phyloP scores from a whole-genome alignment of 2,888 invertebrate species.

The Orthosia incerta region DNA sequence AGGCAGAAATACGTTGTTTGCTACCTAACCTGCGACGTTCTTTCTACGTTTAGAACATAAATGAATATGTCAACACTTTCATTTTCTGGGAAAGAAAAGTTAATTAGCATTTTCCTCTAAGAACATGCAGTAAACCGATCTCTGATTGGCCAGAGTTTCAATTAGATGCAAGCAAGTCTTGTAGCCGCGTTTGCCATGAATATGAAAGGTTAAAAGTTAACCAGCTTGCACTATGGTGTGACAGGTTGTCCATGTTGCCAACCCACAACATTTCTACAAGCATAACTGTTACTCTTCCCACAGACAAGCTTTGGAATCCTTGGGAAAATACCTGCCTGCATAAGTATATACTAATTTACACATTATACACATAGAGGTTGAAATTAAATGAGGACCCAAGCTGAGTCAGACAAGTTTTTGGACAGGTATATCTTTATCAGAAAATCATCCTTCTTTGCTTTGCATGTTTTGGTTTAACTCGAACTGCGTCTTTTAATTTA shows the following conservation, averaged over 20 bases:
- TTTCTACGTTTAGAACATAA: neutral
- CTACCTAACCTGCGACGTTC: too few species aligned
- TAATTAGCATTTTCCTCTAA: slow-evolving; percentile 3
- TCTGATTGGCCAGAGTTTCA: slow-evolving; percentile 22
- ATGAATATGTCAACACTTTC: neutral
- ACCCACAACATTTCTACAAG: slow-evolving; percentile 38
- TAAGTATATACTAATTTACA: neutral
- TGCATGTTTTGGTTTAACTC: neutral
- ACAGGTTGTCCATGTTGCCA: slow-evolving; percentile 39
- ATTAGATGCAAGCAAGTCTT: slow-evolving; percentile 40
- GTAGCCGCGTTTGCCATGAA: slow-evolving; percentile 40
- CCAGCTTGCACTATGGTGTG: slow-evolving; percentile 32
- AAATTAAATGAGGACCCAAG: slow-evolving; percentile 10
- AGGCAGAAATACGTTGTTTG: too few species aligned
- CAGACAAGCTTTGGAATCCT: slow-evolving; percentile 10
- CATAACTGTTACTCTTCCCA: slow-evolving; percentile 22
- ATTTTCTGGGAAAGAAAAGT: slow-evolving; percentile 7
- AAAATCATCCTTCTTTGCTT: neutral
- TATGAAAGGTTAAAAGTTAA: slow-evolving; percentile 55
- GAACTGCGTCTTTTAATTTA: neutral
- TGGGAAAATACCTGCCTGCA: neutral
- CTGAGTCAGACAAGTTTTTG: neutral
- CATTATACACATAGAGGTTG: neutral
- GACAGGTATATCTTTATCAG: neutral
- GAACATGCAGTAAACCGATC: slow-evolving; percentile 6